Base-by-base conservation (phyloP, 2,888 invertebrate genomes). In the Empis stercorea region DNA sequence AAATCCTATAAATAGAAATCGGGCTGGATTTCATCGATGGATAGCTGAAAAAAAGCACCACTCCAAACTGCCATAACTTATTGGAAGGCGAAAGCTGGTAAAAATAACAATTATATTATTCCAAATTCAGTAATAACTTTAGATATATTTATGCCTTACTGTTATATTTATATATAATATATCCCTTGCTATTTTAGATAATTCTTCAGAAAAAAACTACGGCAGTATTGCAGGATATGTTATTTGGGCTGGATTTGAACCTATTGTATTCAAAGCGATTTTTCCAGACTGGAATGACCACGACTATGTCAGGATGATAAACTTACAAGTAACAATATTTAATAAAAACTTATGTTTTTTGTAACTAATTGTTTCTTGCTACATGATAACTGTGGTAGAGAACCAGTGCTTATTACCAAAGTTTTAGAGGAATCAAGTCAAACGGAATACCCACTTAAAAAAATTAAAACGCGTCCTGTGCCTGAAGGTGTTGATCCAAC, bases 401-500 rank as follows among this genome's bases (percentile, higher is more conserved):
- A 51, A 47, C 56, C 60, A 41, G 55, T 55, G n/a, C 56, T 61
- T 30, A 66, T 67, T 44, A 56, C 56, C 30, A 61, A 64, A 51
- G 61, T 63, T 49, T 56, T 93, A 57, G 77, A 81, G 50, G 80
- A 84, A 48, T 76, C 93, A 52, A 80, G 80, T 1, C 75, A 81
- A 61, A 79, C 79, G 15, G 76, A 79, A 49, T 88, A 86, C 69
- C 83, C 91, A 1, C 73, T 87, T 23, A 78, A 80, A 30, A 86
- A 87, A 60, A 76, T 95, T 36, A 78, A 86, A 64, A 79, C 84
- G 54, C 78, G 87, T 54, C 93, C 93, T 14, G 71, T 92, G 56
- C 94, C 95, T 7, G 88, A 88, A 60, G 93, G 92, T 54, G 93
- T 94, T 1, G 91, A 95, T 71, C 87, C 92, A 4, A 84, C 87